Evolutionary conservation across 2,888 invertebrate genomes (phyloP), one percentile per base, ranked within the genome.

Genomic region (Papilio gigon): DNA sequence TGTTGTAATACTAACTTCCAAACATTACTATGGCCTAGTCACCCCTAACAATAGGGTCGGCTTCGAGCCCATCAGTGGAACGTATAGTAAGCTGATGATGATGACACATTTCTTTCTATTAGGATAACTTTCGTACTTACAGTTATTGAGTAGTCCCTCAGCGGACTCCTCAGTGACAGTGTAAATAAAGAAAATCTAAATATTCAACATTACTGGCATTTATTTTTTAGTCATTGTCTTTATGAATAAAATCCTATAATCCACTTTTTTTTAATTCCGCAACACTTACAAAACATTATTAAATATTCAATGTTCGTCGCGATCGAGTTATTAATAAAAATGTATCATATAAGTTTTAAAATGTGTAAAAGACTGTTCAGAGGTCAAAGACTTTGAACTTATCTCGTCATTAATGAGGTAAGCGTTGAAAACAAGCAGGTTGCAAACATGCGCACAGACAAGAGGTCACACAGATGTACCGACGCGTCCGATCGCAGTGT

Each of bases 351-450:
- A 5, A n/a, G 12, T 56, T 53, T 27, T 17, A 56, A 27, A 56
- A 56, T 4, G 8, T 56, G 17, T n/a, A 53, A n/a, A n/a, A n/a
- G n/a, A n/a, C n/a, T n/a, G 27, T 53, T 27, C 27, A 47, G 42
- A 56, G 65, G 65, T 65, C 22, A 44, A 65, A 58, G 65, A 65
- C 65, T 56, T 9, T 44, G 33, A 58, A 33, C 44, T 60, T 60
- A 60, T 47, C 60, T 60, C n/a, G 37, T 37, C 65, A 66, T 66
- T 66, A 50, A 37, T 60, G n/a, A 35, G 47, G 25, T 35, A 44
- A 50, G 35, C 60, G 59, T 22, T 25, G 30, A 20, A 6, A 40
- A 30, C 8, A n/a, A n/a, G 14, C 4, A 50, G 0, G 50, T 56
- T 66, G 56, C 59, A 44, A 20, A 56, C 47, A 35, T 11, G n/a